phyloP scores from a whole-genome alignment of 2,888 invertebrate species.

The Platycheirus rosarum region DNA sequence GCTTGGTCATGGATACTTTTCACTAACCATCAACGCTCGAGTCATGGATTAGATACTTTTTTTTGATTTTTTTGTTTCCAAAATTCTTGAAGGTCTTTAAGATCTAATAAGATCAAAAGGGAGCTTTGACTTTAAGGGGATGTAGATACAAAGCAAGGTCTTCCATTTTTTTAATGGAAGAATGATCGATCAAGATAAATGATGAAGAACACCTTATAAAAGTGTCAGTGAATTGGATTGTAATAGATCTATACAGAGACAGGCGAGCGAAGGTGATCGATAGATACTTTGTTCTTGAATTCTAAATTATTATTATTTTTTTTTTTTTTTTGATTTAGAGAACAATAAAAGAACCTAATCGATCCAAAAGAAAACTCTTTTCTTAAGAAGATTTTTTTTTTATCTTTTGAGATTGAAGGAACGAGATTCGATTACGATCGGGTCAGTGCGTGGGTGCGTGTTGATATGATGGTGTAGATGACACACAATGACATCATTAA shows the following conservation, averaged over 20 bases:
- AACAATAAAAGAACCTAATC: slow-evolving; percentile 70
- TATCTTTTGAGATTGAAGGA: slow-evolving; percentile 9
- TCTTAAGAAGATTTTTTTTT: slow-evolving; percentile 30
- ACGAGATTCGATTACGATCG: slow-evolving; percentile 49
- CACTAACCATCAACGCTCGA: slow-evolving; percentile 68
- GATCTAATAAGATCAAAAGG: slow-evolving; percentile 49
- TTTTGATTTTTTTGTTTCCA: slow-evolving; percentile 3
- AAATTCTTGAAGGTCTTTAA: slow-evolving; percentile 49
- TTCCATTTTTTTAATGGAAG: slow-evolving; percentile 26
- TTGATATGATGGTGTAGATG: slow-evolving; percentile 39
- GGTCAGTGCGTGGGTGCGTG: slow-evolving; percentile 19
- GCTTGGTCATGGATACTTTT: slow-evolving; percentile 63
- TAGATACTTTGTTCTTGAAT: slow-evolving; percentile 60
- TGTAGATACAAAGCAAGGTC: slow-evolving; percentile 6
- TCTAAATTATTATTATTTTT: slow-evolving; percentile 2
- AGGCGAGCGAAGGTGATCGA: slow-evolving; percentile 64
- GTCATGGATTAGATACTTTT: slow-evolving; percentile 38
- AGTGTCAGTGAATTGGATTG: slow-evolving; percentile 65
- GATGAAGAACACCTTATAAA: slow-evolving; percentile 72
- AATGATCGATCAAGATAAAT: slow-evolving; percentile 73
- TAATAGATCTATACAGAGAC: slow-evolving; percentile 47
- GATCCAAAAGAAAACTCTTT: slow-evolving; percentile 33
- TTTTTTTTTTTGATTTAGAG: no score
- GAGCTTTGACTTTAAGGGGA: slow-evolving; percentile 40
- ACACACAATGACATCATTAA: slow-evolving; percentile 50